Percentiles rank a stretch among this genome's conserved stretches.
Evolutionary conservation across 2,797 vertebrate genomes (phyloP).

Genomic region (Limosa lapponica): DNA sequence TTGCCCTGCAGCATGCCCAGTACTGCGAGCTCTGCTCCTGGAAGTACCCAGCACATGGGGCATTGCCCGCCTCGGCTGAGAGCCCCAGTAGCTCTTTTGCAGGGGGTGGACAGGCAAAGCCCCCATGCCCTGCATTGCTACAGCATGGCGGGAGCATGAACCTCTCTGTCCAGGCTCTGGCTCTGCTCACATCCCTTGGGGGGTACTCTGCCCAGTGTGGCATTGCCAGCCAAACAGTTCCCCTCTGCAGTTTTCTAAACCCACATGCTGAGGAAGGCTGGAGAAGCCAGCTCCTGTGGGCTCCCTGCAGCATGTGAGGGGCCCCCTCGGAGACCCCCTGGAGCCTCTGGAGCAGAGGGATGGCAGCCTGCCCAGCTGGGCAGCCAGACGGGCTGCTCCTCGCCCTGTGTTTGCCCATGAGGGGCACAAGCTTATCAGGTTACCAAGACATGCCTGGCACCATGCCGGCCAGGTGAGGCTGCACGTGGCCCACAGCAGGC

Average conservation of each 20-base stretch:
- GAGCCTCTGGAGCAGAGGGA: neutral
- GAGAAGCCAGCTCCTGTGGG: neutral
- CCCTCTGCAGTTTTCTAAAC: neutral
- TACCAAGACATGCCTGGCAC: neutral
- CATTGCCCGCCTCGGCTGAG: accelerated
- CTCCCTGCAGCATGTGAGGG: neutral
- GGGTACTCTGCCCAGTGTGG: neutral
- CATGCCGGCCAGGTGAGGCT: neutral
- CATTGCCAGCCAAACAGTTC: neutral
- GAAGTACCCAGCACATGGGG: accelerated
- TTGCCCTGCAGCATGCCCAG: neutral
- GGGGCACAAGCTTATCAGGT: neutral
- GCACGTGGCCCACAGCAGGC: neutral
- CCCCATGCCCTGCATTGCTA: neutral
- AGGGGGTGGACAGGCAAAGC: neutral
- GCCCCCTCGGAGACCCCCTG: neutral
- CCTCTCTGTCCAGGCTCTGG: neutral
- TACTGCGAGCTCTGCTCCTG: neutral
- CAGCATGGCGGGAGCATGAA: accelerated
- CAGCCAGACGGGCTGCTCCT: neutral
- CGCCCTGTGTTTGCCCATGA: neutral
- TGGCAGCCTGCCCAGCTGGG: neutral
- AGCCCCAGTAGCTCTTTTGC: neutral
- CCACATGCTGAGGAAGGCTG: neutral
- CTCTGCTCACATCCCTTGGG: neutral